A percentile compares a stretch with the other conserved stretches of the same genome.
phyloP scores from a whole-genome alignment of 2,888 invertebrate species.

The Troides helena region DNA sequence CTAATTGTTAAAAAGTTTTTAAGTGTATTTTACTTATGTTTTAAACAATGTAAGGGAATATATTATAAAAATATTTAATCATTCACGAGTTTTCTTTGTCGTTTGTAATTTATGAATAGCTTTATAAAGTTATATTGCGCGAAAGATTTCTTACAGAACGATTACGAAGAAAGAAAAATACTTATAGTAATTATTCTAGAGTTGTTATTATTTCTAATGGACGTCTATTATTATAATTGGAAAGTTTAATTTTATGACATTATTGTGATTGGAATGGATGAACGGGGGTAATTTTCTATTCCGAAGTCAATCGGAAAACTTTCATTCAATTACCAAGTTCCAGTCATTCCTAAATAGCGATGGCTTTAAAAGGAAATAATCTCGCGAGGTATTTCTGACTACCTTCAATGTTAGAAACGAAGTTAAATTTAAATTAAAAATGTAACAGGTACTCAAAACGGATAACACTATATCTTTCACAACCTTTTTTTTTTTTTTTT shows the following conservation, averaged over 20 bases:
- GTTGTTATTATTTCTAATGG: not conserved
- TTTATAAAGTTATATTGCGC: too few species aligned
- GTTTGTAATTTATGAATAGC: too few species aligned
- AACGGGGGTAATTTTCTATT: slow-evolving; percentile 3
- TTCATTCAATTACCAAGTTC: slow-evolving; percentile 27
- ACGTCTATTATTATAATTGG: too few species aligned
- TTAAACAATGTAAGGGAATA: too few species aligned
- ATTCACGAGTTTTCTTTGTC: too few species aligned
- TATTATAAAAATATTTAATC: too few species aligned
- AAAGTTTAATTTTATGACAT: not conserved
- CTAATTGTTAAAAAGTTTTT: too few species aligned
- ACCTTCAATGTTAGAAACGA: slow-evolving; percentile 2
- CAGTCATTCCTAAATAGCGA: slow-evolving; percentile 17
- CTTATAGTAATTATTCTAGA: not conserved
- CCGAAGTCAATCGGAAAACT: slow-evolving; percentile 22
- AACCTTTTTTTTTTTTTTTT: too few species aligned
- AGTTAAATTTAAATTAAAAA: not conserved
- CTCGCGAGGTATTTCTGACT: slow-evolving; percentile 9
- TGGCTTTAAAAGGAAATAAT: slow-evolving; percentile 16
- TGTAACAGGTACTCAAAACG: too few species aligned
- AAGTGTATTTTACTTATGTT: too few species aligned
- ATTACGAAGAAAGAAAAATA: not conserved
- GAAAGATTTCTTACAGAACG: too few species aligned
- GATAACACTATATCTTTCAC: too few species aligned
- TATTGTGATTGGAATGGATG: not conserved